A percentile compares a stretch with the other conserved stretches of the same genome.
Evolutionary conservation across 64 coral and sea anemone genomes (phyloP).

Genomic region (Pocillopora damicornis): DNA sequence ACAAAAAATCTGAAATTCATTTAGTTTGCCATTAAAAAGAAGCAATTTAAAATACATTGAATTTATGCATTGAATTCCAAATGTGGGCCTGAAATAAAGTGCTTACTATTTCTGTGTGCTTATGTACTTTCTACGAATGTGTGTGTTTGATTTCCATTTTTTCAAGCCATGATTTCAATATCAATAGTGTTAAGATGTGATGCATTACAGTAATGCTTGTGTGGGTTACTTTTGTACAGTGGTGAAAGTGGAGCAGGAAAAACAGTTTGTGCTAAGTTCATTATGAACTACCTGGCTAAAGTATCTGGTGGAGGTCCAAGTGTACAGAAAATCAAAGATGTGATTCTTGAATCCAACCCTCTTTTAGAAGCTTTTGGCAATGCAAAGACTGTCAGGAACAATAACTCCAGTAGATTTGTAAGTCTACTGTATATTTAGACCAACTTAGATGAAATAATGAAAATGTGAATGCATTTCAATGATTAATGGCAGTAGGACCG

Average conservation of each 20-base stretch:
- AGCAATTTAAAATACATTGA: too few relatives aligned
- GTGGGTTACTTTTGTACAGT: constrained; percentile 38
- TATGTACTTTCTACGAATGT: too few relatives aligned
- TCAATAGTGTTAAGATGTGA: too few relatives aligned
- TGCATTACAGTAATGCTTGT: background rate
- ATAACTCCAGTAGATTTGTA: constrained; percentile 99
- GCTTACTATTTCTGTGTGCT: too few relatives aligned
- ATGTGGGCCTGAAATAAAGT: too few relatives aligned
- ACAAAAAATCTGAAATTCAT: too few relatives aligned
- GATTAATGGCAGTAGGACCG: background rate
- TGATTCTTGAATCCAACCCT: constrained; percentile 98
- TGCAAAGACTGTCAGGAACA: constrained; percentile 99
- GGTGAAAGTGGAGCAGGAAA: constrained; percentile 99
- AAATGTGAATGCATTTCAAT: background rate
- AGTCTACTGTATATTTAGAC: constrained; percentile 18
- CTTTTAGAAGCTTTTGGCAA: constrained; percentile 99
- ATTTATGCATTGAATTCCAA: too few relatives aligned
- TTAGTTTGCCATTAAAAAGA: too few relatives aligned
- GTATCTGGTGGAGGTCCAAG: constrained; percentile 94
- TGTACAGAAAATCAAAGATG: constrained; percentile 99
- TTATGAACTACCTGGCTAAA: constrained; percentile 99
- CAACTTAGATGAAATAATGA: background rate
- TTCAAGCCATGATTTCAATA: too few relatives aligned
- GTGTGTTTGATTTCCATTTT: too few relatives aligned
- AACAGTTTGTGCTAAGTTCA: constrained; percentile 97